Percentiles rank a stretch among this genome's conserved stretches.
Conservation (phyloP, 2,888 invertebrate species). For the Lucinisca nassula region DNA sequence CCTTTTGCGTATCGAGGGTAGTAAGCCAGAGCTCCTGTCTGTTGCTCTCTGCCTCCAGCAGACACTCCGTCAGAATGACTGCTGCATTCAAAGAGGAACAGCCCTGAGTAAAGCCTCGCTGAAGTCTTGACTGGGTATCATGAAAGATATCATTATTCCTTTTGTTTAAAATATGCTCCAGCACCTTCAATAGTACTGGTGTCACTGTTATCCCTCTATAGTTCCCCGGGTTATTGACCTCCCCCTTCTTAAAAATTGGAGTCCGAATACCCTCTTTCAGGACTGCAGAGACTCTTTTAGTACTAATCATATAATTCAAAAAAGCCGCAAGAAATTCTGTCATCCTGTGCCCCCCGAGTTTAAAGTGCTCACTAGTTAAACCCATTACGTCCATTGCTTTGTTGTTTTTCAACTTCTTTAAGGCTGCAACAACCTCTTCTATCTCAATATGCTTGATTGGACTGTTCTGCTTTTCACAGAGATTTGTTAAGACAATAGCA, state of each 20-base stretch:
- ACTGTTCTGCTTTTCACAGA: no score
- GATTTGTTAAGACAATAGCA: no score
- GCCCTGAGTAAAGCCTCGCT: constrained; percentile 11
- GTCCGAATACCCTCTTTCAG: constrained; percentile 8
- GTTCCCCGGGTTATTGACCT: background rate
- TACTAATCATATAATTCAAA: background rate
- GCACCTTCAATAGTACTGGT: background rate
- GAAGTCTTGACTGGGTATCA: background rate
- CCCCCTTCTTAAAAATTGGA: constrained; percentile 18
- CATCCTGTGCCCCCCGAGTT: background rate
- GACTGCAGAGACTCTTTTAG: background rate
- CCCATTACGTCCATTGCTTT: constrained; percentile 8
- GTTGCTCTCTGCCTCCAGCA: background rate
- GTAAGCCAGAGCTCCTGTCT: background rate
- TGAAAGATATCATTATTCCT: background rate
- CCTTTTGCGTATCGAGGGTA: constrained; percentile 11
- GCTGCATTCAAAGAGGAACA: constrained; percentile 23
- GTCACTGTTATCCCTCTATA: constrained; percentile 26
- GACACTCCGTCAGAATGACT: constrained; percentile 7
- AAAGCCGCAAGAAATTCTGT: background rate
- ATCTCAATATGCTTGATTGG: background rate
- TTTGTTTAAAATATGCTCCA: background rate
- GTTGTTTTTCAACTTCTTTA: constrained; percentile 19
- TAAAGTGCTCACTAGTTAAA: constrained; percentile 1
- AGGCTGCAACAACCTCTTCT: background rate